phyloP scores from a whole-genome alignment of 2,113 vertebrate species.

The Galemys pyrenaicus region DNA sequence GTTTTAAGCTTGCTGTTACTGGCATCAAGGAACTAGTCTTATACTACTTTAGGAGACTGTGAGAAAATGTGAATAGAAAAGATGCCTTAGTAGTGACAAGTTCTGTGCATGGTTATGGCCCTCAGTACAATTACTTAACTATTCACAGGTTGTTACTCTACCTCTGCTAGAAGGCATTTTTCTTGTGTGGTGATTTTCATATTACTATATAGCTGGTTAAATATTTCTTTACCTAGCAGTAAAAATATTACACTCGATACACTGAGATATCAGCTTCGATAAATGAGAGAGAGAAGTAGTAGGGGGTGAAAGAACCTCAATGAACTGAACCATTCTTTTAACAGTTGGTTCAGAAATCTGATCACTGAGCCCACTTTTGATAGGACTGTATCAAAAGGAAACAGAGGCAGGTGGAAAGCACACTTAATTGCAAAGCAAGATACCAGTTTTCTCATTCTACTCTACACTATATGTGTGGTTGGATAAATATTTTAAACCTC shows the following conservation, averaged over 20 bases:
- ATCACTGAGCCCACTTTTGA: not conserved
- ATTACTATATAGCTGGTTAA: constrained; percentile 61
- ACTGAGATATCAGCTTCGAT: not conserved
- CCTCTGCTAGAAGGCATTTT: constrained; percentile 50
- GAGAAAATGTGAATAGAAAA: constrained; percentile 43
- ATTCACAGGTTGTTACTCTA: not conserved
- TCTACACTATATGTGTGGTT: not conserved
- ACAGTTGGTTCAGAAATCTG: not conserved
- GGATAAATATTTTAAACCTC: not conserved
- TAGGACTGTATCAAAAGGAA: not conserved
- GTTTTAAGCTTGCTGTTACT: constrained; percentile 36
- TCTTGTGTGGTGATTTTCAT: constrained; percentile 47
- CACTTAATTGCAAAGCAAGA: not conserved
- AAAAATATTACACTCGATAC: constrained; percentile 42
- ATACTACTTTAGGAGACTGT: not conserved
- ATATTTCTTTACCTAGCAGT: constrained; percentile 60
- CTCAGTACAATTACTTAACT: constrained; percentile 45
- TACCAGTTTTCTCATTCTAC: not conserved
- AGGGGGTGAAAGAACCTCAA: not conserved
- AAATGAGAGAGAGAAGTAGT: not conserved
- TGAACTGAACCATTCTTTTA: not conserved
- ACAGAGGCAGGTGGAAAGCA: not conserved
- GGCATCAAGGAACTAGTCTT: not conserved
- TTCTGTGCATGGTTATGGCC: constrained; percentile 29
- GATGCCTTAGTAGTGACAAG: constrained; percentile 19